These are phyloP conservation scores for Rutpela maculata DNA, from an alignment of 2,888 invertebrate species.

Conservation along the genomic window DNA sequence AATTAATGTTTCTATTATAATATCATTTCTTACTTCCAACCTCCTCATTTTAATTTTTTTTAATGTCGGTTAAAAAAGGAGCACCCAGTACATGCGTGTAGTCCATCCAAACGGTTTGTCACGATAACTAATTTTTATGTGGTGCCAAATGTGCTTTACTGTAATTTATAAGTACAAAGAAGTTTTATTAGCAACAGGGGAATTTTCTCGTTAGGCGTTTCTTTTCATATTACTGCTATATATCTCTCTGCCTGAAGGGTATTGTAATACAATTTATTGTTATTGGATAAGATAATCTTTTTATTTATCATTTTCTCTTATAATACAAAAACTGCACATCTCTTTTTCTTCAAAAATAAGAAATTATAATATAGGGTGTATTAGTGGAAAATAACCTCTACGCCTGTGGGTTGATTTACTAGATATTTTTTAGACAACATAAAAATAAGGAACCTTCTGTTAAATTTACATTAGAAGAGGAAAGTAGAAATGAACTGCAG, in stretches of 20 bases:
- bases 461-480: too few species aligned
- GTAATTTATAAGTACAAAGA: constrained; percentile 34
- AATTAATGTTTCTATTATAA: too few species aligned
- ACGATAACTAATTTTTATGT: constrained; percentile 12
- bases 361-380: not conserved
- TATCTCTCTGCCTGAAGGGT: constrained; percentile 19
- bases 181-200: constrained; percentile 30
- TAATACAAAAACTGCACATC: not conserved
- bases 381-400: too few species aligned
- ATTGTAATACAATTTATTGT: constrained; percentile 31
- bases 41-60: too few species aligned
- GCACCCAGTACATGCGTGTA: not conserved
- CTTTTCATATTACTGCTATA: constrained; percentile 30
- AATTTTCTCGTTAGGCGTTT: constrained; percentile 23
- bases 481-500: too few species aligned
- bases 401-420: too few species aligned
- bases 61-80: too few species aligned
- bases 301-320: not conserved
- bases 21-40: too few species aligned
- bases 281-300: constrained; percentile 12
- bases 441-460: too few species aligned
- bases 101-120: not conserved
- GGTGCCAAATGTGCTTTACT: constrained; percentile 1
- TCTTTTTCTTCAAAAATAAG: not conserved
- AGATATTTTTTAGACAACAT: too few species aligned